Evolutionary conservation across 2,888 invertebrate genomes (phyloP).

Genomic region (Noctua pronuba): DNA sequence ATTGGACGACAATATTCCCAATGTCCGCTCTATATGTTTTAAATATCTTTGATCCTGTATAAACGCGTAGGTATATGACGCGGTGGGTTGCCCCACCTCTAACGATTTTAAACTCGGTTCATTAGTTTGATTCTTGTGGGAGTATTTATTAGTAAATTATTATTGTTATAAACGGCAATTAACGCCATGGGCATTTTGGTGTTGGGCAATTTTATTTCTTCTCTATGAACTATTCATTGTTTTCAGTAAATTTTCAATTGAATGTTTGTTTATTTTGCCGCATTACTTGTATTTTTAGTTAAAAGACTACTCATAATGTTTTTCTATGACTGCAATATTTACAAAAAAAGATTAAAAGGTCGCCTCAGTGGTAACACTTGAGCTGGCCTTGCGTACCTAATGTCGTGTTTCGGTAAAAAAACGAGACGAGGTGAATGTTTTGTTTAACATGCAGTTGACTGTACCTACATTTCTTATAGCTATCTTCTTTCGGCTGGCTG

Average conservation of each 20-base stretch:
- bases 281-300: neutral
- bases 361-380: neutral
- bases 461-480: constrained; percentile 26
- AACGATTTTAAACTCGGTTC: neutral
- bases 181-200: neutral
- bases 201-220: neutral
- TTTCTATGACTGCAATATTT: constrained; percentile 31
- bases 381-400: neutral
- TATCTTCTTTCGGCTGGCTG: constrained; percentile 27
- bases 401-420: neutral
- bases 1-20: too few relatives aligned
- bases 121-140: neutral
- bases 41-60: too few relatives aligned
- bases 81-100: neutral
- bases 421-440: neutral
- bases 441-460: neutral
- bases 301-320: neutral
- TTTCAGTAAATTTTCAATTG: neutral
- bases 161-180: neutral
- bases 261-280: neutral
- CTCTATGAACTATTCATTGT: neutral
- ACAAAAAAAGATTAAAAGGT: neutral
- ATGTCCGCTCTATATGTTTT: too few relatives aligned
- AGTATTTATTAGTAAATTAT: neutral
- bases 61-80: neutral